Conservation (phyloP, 1,140 invertebrate genomes). For the Telenomus remus region DNA sequence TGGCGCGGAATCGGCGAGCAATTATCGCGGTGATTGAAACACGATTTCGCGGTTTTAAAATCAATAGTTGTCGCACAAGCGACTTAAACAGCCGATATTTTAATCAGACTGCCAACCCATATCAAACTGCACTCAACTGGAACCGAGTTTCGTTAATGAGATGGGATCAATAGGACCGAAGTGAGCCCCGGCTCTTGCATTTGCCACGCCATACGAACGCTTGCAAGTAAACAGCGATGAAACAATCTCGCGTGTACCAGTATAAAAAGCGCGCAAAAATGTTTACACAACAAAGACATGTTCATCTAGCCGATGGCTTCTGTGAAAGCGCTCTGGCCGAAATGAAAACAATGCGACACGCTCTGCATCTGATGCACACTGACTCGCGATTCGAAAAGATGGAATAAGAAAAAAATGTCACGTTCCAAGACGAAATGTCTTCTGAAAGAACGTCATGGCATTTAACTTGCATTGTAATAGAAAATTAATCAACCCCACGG, state of each 20-base stretch:
- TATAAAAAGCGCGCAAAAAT: slow-evolving; percentile 40
- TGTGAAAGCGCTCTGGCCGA: slow-evolving; percentile 40
- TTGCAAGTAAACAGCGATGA: slow-evolving; percentile 33
- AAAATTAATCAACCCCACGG: too few relatives aligned
- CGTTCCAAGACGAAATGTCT: neutral
- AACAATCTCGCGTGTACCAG: slow-evolving; percentile 37
- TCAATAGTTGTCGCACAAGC: neutral
- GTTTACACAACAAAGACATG: slow-evolving; percentile 43
- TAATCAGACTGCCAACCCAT: too few relatives aligned
- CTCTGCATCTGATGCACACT: slow-evolving; percentile 21
- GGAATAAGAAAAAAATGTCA: slow-evolving; percentile 2
- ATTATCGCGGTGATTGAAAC: neutral
- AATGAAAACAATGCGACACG: slow-evolving; percentile 42
- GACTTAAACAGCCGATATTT: neutral
- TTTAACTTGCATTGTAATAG: too few relatives aligned
- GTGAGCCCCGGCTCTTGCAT: slow-evolving; percentile 25
- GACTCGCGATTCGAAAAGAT: neutral
- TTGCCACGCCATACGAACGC: slow-evolving; percentile 25
- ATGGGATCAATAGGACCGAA: slow-evolving; percentile 34
- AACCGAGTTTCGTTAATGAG: slow-evolving; percentile 40
- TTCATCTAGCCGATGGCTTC: slow-evolving; percentile 36
- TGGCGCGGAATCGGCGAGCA: neutral
- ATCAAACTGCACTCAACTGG: slow-evolving; percentile 6
- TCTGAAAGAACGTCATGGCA: too few relatives aligned
- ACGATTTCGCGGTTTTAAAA: neutral